Evolutionary conservation across 2,797 vertebrate species (phyloP).

Genomic region (Argya squamiceps): DNA sequence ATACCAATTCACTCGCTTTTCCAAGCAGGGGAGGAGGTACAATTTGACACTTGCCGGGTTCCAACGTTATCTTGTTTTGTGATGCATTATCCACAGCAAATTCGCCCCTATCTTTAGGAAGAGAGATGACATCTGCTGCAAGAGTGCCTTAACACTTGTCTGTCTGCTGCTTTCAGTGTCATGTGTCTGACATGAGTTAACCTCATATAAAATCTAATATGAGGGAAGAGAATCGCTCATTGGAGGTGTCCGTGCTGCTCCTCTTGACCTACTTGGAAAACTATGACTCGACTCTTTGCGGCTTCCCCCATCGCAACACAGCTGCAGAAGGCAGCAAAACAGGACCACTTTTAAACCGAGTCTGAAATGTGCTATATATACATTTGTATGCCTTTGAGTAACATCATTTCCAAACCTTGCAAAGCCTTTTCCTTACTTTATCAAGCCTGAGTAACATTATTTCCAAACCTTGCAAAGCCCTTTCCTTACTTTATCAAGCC

Average conservation of each 20-base stretch:
- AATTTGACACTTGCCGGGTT: slow-evolving; percentile 18
- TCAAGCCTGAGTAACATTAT: background rate
- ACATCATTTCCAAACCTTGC: background rate
- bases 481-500: background rate
- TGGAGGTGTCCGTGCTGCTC: slow-evolving; percentile 15
- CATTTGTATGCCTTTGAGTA: background rate
- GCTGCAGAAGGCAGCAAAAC: slow-evolving; percentile 16
- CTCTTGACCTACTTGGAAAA: slow-evolving; percentile 73
- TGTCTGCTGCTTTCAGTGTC: slow-evolving; percentile 68
- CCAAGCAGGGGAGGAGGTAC: background rate
- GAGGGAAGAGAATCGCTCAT: slow-evolving; percentile 23
- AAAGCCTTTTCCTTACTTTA: background rate
- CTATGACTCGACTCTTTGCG: slow-evolving; percentile 14
- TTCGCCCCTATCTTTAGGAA: slow-evolving; percentile 69
- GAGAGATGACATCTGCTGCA: slow-evolving; percentile 64
- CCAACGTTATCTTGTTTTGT: slow-evolving; percentile 37
- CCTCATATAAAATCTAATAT: slow-evolving; percentile 52
- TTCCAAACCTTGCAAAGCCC: background rate
- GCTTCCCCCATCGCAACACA: background rate
- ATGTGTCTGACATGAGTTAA: slow-evolving; percentile 70
- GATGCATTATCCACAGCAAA: slow-evolving; percentile 54
- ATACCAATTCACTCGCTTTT: background rate
- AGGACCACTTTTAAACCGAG: background rate
- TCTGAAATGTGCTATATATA: background rate
- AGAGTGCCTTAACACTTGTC: slow-evolving; percentile 62